phyloP scores from a whole-genome alignment of 2,797 vertebrate genomes.

The Schizothorax lantsangensis region DNA sequence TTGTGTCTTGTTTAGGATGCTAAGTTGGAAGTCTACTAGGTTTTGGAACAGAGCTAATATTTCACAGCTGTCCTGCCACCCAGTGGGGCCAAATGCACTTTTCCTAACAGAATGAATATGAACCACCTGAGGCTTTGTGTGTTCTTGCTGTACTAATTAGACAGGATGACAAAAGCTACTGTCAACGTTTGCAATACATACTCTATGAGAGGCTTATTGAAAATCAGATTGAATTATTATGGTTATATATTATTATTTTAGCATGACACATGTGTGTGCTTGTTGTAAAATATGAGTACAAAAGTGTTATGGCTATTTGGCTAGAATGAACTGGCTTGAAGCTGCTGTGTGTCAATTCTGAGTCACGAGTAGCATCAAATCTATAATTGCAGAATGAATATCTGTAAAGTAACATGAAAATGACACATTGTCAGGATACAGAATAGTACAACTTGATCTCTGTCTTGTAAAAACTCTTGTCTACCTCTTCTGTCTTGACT shows the following conservation, averaged over 20 bases:
- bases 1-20: background rate
- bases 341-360: background rate
- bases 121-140: conserved; percentile 27
- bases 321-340: background rate
- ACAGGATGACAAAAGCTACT: conserved; percentile 9
- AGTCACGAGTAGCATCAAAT: background rate
- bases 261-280: background rate
- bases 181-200: background rate
- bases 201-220: background rate
- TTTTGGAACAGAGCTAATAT: conserved; percentile 10
- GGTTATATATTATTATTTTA: background rate
- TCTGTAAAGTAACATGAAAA: background rate
- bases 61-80: conserved; percentile 13
- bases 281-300: background rate
- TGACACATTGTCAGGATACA: background rate
- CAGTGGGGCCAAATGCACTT: background rate
- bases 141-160: conserved; percentile 33
- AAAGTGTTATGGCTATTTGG: background rate
- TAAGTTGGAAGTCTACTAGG: background rate
- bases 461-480: background rate
- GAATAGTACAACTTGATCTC: background rate
- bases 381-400: background rate
- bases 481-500: conserved; percentile 81
- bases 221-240: background rate
- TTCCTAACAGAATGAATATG: conserved; percentile 1